phyloP scores from a whole-genome alignment of 2,888 invertebrate genomes.

The Drosophila neotestacea region DNA sequence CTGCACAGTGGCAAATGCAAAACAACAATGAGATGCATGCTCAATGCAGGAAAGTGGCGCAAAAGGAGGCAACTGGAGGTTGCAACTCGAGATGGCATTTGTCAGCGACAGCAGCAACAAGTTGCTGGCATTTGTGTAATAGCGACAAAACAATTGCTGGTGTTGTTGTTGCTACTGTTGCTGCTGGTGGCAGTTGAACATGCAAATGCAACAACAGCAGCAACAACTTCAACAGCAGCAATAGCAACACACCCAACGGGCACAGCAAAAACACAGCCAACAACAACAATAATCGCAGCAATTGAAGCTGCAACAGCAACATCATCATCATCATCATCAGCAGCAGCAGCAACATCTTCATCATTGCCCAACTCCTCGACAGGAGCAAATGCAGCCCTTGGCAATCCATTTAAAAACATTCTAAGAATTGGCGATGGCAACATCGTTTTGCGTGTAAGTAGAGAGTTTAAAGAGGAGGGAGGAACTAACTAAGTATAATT shows the following conservation, averaged over 20 bases:
- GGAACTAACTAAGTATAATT: slow-evolving; percentile 34
- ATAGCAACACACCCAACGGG: slow-evolving; percentile 45
- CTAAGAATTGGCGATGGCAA: slow-evolving; percentile 84
- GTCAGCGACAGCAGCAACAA: slow-evolving; percentile 63
- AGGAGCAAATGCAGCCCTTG: slow-evolving; percentile 44
- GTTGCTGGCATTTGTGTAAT: slow-evolving; percentile 53
- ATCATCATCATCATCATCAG: slow-evolving; percentile 26
- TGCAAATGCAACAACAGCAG: slow-evolving; percentile 48
- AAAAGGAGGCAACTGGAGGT: slow-evolving; percentile 66
- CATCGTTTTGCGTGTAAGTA: slow-evolving; percentile 82
- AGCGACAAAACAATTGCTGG: slow-evolving; percentile 39
- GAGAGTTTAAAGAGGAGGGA: too few species aligned
- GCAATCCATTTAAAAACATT: slow-evolving; percentile 76
- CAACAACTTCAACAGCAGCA: slow-evolving; percentile 48
- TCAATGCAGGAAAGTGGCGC: slow-evolving; percentile 79
- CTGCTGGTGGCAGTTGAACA: slow-evolving; percentile 65
- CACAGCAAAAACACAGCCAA: slow-evolving; percentile 22
- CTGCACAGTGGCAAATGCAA: slow-evolving; percentile 81
- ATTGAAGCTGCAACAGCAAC: slow-evolving; percentile 29
- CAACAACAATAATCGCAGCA: slow-evolving; percentile 39
- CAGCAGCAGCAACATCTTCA: slow-evolving; percentile 32
- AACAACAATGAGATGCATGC: slow-evolving; percentile 85
- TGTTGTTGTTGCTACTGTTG: slow-evolving; percentile 50
- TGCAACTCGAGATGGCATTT: slow-evolving; percentile 40
- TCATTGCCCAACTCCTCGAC: slow-evolving; percentile 28